Percentiles rank a stretch among this genome's conserved stretches.
These are phyloP conservation scores for Eilema caniola DNA, from an alignment of 2,888 invertebrate species.

Conservation along the genomic window DNA sequence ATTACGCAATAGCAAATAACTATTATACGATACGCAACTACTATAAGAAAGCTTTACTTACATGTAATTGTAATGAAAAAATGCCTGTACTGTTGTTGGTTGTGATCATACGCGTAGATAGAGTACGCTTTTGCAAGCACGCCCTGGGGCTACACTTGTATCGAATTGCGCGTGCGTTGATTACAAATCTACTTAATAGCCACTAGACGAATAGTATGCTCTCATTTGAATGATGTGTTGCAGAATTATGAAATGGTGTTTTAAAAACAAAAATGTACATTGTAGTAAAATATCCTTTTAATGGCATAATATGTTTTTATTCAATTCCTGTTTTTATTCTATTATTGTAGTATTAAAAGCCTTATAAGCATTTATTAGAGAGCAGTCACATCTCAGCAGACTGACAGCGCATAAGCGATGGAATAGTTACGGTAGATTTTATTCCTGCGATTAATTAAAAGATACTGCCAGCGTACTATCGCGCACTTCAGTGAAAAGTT, in stretches of 20 bases:
- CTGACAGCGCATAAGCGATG: slow-evolving; percentile 65
- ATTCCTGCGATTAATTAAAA: slow-evolving; percentile 85
- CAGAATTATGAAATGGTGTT: slow-evolving; percentile 38
- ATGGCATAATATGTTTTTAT: not conserved
- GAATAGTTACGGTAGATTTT: slow-evolving; percentile 78
- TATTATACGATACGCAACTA: slow-evolving; percentile 76
- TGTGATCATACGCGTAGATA: slow-evolving; percentile 71
- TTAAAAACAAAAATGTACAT: not conserved
- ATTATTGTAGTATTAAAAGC: not conserved
- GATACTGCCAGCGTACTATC: slow-evolving; percentile 71
- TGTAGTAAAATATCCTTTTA: not conserved
- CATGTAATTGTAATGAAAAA: slow-evolving; percentile 70
- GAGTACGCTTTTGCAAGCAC: slow-evolving; percentile 62
- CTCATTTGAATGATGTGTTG: slow-evolving; percentile 52
- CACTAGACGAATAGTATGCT: slow-evolving; percentile 39
- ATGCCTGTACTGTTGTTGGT: slow-evolving; percentile 41
- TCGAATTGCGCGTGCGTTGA: slow-evolving; percentile 60
- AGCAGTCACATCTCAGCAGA: slow-evolving; percentile 59
- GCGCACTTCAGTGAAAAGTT: slow-evolving; percentile 77
- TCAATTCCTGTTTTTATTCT: not conserved
- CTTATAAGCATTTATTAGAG: slow-evolving; percentile 26
- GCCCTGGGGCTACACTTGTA: slow-evolving; percentile 66
- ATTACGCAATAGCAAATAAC: slow-evolving; percentile 72
- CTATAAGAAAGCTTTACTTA: slow-evolving; percentile 71
- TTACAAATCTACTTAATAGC: slow-evolving; percentile 64